Conservation (phyloP, 2,888 invertebrate genomes). For the Camponotus fellah region DNA sequence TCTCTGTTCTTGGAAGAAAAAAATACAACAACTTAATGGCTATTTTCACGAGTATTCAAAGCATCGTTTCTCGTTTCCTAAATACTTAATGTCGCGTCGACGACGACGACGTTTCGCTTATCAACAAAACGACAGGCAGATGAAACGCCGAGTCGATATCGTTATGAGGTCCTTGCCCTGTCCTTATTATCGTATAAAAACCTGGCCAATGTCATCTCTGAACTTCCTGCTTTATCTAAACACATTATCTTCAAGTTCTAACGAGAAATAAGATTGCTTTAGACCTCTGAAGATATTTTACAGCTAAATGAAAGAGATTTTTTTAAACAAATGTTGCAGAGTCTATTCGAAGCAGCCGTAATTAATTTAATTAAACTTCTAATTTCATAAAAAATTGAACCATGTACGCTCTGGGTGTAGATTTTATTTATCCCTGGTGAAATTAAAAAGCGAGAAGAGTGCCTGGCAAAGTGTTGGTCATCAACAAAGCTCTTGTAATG, state of each 20-base stretch:
- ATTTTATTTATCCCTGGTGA: neutral
- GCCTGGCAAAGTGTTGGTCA: too few relatives aligned
- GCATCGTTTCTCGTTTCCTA: neutral
- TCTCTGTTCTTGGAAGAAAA: neutral
- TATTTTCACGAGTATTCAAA: neutral
- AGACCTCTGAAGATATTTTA: neutral
- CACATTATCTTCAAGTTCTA: neutral
- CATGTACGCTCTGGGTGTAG: neutral
- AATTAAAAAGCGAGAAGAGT: neutral
- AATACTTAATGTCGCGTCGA: slow-evolving; percentile 5
- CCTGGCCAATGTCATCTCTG: neutral
- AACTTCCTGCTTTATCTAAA: neutral
- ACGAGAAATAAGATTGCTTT: neutral
- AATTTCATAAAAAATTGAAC: neutral
- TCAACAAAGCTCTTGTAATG: neutral
- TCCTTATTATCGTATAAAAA: neutral
- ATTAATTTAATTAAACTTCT: neutral
- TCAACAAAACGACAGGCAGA: neutral
- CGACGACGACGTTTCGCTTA: neutral
- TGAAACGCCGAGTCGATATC: neutral
- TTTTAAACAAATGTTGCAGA: neutral
- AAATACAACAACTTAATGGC: neutral
- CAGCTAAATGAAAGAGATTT: neutral
- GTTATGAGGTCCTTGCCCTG: neutral
- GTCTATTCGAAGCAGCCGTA: neutral